These are phyloP conservation scores for Palloptera scutellata DNA, from an alignment of 2,888 invertebrate genomes.

Conservation along the genomic window DNA sequence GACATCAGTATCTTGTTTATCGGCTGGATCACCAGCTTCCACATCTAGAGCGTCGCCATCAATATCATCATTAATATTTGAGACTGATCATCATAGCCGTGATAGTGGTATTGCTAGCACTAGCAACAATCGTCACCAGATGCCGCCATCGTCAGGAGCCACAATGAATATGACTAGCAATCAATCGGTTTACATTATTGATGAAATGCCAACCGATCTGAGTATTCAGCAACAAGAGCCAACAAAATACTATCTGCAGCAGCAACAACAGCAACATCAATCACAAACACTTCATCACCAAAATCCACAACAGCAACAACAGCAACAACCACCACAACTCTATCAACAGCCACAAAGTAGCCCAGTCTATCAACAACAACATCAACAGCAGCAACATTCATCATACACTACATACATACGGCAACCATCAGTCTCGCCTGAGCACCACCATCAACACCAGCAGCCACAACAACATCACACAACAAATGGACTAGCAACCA, in stretches of 20 bases:
- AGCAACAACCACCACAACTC: conserved; percentile 38
- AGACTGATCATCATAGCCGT: conserved; percentile 57
- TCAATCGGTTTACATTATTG: conserved; percentile 28
- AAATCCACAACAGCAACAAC: conserved; percentile 18
- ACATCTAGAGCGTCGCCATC: conserved; percentile 43
- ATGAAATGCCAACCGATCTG: conserved; percentile 57
- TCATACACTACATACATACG: conserved; percentile 59
- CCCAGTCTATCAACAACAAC: conserved; percentile 22
- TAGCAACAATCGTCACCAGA: conserved; percentile 39
- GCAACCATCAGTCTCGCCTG: conserved; percentile 27
- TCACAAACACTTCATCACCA: conserved; percentile 39
- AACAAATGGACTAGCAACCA: conserved; percentile 47
- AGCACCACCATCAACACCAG: conserved; percentile 48
- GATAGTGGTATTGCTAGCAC: conserved; percentile 59
- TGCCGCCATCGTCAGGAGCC: conserved; percentile 15
- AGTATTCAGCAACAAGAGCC: conserved; percentile 45
- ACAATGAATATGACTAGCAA: conserved; percentile 23
- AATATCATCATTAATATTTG: conserved; percentile 38
- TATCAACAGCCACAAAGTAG: conserved; percentile 36
- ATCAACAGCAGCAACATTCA: conserved; percentile 38
- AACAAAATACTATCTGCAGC: conserved; percentile 17
- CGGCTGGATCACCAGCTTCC: conserved; percentile 39
- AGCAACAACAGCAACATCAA: conserved; percentile 22
- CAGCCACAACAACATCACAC: conserved; percentile 31
- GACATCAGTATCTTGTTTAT: conserved; percentile 42